Base-by-base conservation (phyloP, 2,113 vertebrate species). In the Oreotragus oreotragus region DNA sequence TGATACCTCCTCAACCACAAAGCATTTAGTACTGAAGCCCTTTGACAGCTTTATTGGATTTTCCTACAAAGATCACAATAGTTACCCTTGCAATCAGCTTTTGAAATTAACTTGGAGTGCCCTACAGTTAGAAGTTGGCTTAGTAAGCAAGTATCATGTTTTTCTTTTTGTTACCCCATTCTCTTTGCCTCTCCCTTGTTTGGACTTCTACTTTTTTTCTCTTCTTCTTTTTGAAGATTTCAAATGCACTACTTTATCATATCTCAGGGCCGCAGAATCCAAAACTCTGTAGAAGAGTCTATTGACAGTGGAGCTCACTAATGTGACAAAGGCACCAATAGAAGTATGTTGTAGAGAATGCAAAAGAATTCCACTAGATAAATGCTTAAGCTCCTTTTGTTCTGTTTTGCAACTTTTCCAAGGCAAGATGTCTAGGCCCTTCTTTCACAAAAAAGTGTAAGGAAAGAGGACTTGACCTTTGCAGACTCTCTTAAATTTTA, bases 401-500 rank as follows among this genome's bases (percentile, higher is more conserved):
- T 98, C 98, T 88, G n/a, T 97, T 98, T 96, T 97, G 77, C 90
- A 98, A 84, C 84, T 97, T 98, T 88, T 96, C 57, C 73, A 62
- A 97, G 97, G 94, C 95, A 98, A 98, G 93, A 90, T 96, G 73
- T 94, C 94, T 96, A 51, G 93, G 51, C 21, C 98, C 88, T 95
- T 97, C 93, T 98, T 98, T 97, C 6, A 14, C 84, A 92, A 66
- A 96, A 39, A 97, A 73, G 66, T 96, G 84, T 88, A 95, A 97
- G 85, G 84, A 96, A 98, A 98, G 84, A 28, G 86, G 92, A 90
- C 80, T 96, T 98, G 97, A 97, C 39, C 1, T 98, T 98, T 98
- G 87, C 73, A 97, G 60, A 53, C 47, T 98, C n/a, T 97, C 98
- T 98, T 98, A 98, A 98, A 95, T 98, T 96, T 98, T 98, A 95